Conservation (phyloP, 1,140 invertebrate species). For the Saccostrea echinata region DNA sequence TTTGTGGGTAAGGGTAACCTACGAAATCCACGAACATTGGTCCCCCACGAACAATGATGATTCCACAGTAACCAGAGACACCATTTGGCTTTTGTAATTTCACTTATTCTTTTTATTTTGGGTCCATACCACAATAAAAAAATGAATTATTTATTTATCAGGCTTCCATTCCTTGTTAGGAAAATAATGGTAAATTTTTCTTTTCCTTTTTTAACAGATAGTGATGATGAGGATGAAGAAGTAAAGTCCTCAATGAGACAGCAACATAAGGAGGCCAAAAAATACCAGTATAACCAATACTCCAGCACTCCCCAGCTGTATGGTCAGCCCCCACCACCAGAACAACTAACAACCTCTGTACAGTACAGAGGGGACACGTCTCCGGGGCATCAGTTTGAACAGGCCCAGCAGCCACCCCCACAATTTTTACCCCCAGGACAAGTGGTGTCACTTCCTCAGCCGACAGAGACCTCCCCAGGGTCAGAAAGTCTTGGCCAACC, state of each 20-base stretch:
- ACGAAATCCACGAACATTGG: no score
- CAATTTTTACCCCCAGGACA: slow-evolving; percentile 40
- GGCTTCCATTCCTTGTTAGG: no score
- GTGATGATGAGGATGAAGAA: slow-evolving; percentile 64
- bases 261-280: slow-evolving; percentile 49
- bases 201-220: slow-evolving; percentile 31
- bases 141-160: no score
- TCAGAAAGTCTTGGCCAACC: slow-evolving; percentile 12
- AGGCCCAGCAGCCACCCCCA: slow-evolving; percentile 43
- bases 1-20: no score
- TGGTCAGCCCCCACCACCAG: slow-evolving; percentile 35
- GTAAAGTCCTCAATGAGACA: slow-evolving; percentile 49
- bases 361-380: slow-evolving; percentile 12
- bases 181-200: background rate
- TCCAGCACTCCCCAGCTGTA: slow-evolving; percentile 62
- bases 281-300: slow-evolving; percentile 65
- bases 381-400: slow-evolving; percentile 42
- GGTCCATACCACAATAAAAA: no score
- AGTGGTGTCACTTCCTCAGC: background rate
- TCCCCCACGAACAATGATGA: no score
- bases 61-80: no score
- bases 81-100: no score
- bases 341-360: background rate
- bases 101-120: no score
- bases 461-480: slow-evolving; percentile 15